Conservation (phyloP, 2,113 vertebrate species). For the Eidolon helvum region DNA sequence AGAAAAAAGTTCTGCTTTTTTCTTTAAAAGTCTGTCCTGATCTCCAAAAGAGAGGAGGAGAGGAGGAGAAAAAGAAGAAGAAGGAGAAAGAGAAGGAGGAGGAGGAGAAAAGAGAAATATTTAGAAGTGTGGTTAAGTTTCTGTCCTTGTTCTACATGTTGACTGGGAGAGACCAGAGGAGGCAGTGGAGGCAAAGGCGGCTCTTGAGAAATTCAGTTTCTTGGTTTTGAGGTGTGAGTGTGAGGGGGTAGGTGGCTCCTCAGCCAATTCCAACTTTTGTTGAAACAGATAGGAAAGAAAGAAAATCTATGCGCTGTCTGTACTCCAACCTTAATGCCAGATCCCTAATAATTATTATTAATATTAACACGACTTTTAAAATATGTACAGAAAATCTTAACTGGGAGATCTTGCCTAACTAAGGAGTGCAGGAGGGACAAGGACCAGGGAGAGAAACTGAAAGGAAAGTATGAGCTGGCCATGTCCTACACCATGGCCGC, state of each 20-base stretch:
- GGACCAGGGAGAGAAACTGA: background rate
- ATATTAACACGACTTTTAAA: slow-evolving; percentile 55
- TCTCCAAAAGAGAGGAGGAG: background rate
- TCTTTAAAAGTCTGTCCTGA: background rate
- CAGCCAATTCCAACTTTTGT: slow-evolving; percentile 24
- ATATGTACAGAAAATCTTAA: slow-evolving; percentile 63
- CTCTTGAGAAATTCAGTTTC: background rate
- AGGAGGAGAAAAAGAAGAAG: no score
- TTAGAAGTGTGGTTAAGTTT: slow-evolving; percentile 26
- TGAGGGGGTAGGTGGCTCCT: background rate
- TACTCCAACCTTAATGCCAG: background rate
- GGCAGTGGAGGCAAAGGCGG: background rate
- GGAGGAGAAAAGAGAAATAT: background rate
- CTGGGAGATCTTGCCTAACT: slow-evolving; percentile 51
- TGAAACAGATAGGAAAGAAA: slow-evolving; percentile 20
- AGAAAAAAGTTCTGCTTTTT: slow-evolving; percentile 16
- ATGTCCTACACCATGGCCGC: background rate
- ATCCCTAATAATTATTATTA: slow-evolving; percentile 41
- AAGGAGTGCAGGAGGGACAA: background rate
- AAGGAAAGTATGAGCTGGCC: background rate
- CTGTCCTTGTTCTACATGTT: background rate
- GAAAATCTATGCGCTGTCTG: background rate
- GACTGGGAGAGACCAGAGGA: background rate
- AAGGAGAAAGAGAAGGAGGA: no score
- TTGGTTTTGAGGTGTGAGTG: background rate